Evolutionary conservation across 2,797 vertebrate species (phyloP), one percentile per base, ranked within the genome.

Genomic region (Danio aesculapii): DNA sequence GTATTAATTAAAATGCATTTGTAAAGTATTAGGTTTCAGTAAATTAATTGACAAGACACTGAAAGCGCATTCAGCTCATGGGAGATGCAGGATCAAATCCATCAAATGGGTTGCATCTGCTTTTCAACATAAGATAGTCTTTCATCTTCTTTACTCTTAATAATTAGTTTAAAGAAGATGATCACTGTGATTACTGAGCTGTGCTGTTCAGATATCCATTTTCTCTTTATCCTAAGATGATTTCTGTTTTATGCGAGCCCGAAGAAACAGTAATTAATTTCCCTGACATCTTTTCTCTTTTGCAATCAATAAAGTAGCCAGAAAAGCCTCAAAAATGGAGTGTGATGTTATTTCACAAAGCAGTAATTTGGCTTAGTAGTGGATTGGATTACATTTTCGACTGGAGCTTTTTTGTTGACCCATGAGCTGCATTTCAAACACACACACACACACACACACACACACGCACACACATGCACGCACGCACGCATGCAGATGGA

Each of bases 371-470:
- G 39, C 9, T 70, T 70, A n/a, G 13, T 12, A 44, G n/a, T 17
- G 53, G 11, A 44, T 19, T 43, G 41, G 12, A 46, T 43, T 72
- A 58, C 16, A 14, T 11, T 17, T 55, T 58, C 57, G 44, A 11
- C 21, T 69, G 67, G 52, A 16, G 67, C 67, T 44, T 58, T 46
- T 44, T 43, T 58, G 70, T 58, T 73, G 70, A 73, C 53, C 70
- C 11, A 58, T 46, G 8, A 44, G 52, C 2, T 53, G 57, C 6
- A 17, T 46, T 58, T 73, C 7, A 9, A 46, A 46, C 41, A 39
- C 16, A 41, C 68, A 30, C 13, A 70, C 6, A 70, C n/a, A 53
- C 50, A 46, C 41, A 39, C 16, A 41, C 68, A 30, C 13, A 70
- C 6, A 70, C n/a, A 53, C 50, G n/a, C n/a, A n/a, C n/a, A n/a